Percentiles rank a stretch among this genome's conserved stretches.
These are phyloP conservation scores for Poecile montanus DNA, from an alignment of 2,797 vertebrate species.

Conservation along the genomic window DNA sequence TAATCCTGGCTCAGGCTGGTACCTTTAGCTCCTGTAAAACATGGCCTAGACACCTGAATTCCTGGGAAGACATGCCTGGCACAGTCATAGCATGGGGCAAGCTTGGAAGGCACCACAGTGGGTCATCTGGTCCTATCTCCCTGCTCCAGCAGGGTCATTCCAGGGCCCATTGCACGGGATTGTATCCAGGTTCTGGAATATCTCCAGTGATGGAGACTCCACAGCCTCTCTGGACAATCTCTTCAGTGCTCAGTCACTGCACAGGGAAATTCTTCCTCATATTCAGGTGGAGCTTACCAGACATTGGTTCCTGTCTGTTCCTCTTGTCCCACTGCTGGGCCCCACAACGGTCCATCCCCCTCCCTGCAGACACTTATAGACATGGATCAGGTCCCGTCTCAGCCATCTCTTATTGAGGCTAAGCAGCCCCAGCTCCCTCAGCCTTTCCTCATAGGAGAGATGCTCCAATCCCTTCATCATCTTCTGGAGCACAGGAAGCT, in stretches of 20 bases:
- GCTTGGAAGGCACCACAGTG: not conserved
- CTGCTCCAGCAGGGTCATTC: not conserved
- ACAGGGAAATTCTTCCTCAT: too few species aligned
- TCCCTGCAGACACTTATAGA: not conserved
- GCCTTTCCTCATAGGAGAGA: not conserved
- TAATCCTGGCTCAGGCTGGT: fast-evolving
- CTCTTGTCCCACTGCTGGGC: not conserved
- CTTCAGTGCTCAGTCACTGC: not conserved
- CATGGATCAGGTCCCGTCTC: not conserved
- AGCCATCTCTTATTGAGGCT: not conserved
- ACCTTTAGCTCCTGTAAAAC: not conserved
- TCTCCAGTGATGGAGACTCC: not conserved
- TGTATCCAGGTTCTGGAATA: not conserved
- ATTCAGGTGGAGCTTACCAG: not conserved
- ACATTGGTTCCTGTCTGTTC: not conserved
- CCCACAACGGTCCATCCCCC: not conserved
- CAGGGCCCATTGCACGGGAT: not conserved
- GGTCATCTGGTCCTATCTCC: not conserved
- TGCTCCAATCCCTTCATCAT: not conserved
- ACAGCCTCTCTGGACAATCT: not conserved
- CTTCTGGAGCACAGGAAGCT: not conserved
- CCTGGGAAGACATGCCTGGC: not conserved
- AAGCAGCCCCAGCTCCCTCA: not conserved
- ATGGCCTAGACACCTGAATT: not conserved
- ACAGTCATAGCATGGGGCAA: not conserved